phyloP scores from a whole-genome alignment of 2,797 vertebrate genomes.

The Scomberomorus guttatus region DNA sequence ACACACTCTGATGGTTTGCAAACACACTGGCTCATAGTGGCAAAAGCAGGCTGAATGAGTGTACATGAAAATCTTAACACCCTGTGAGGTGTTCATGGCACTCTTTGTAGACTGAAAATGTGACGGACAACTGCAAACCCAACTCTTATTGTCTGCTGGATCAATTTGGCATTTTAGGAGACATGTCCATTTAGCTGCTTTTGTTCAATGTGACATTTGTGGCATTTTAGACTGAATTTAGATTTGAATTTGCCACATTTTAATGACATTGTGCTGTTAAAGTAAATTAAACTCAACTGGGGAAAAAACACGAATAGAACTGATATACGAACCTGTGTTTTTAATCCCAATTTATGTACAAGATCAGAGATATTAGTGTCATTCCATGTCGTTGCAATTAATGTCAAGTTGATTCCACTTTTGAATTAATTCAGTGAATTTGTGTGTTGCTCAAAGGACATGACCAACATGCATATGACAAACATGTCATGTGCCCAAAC shows the following conservation, averaged over 20 bases:
- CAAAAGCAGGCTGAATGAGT: neutral
- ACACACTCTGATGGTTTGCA: neutral
- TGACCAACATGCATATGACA: neutral
- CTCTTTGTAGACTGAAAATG: slow-evolving; percentile 13
- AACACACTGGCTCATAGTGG: neutral
- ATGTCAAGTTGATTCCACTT: neutral
- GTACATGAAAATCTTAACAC: neutral
- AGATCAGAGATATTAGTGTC: slow-evolving; percentile 11
- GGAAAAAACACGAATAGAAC: neutral
- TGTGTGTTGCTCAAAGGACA: slow-evolving; percentile 12
- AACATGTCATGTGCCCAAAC: neutral
- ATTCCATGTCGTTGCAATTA: slow-evolving; percentile 13
- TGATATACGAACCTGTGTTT: slow-evolving; percentile 20
- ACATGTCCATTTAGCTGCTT: neutral
- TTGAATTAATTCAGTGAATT: neutral
- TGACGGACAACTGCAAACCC: neutral
- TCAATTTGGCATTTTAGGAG: neutral
- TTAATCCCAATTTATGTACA: slow-evolving; percentile 1
- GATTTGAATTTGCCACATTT: neutral
- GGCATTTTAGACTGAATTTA: slow-evolving; percentile 4
- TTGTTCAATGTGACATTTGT: slow-evolving; percentile 11
- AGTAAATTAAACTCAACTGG: slow-evolving; percentile 1
- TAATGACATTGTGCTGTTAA: neutral
- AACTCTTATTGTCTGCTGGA: neutral
- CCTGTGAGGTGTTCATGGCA: neutral